Evolutionary conservation across 2,888 invertebrate species (phyloP).

Genomic region (Galerucella calmariensis): DNA sequence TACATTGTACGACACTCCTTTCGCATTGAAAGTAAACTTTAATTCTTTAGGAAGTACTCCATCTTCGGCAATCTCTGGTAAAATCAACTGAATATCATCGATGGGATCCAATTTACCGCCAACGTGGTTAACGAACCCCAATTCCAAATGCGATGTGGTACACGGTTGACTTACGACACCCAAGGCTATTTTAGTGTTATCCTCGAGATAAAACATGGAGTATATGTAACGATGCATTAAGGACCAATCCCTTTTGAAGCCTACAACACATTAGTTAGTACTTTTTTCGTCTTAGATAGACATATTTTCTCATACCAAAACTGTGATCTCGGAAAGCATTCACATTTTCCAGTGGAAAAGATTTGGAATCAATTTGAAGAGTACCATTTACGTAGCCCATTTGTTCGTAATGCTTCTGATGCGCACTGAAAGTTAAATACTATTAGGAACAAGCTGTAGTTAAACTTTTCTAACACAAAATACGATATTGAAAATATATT

Average conservation of each 20-base stretch:
- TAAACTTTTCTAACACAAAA: too few relatives aligned
- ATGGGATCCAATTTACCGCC: conserved; percentile 67
- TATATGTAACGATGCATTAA: conserved; percentile 82
- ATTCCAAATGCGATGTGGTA: conserved; percentile 73
- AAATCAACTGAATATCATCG: conserved; percentile 71
- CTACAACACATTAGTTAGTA: conserved; percentile 59
- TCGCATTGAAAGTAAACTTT: conserved; percentile 73
- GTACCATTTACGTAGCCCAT: conserved; percentile 75
- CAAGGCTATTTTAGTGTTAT: conserved; percentile 75
- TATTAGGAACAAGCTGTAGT: too few relatives aligned
- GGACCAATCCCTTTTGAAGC: conserved; percentile 78
- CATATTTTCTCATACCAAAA: conserved; percentile 68
- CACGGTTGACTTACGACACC: conserved; percentile 83
- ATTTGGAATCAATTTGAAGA: conserved; percentile 68
- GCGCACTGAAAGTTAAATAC: conserved; percentile 67
- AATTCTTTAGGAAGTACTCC: conserved; percentile 71
- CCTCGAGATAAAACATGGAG: conserved; percentile 79
- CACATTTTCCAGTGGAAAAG: conserved; percentile 66
- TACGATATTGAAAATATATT: too few relatives aligned
- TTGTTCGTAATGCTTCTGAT: conserved; percentile 88
- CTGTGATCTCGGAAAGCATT: conserved; percentile 84
- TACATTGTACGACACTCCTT: conserved; percentile 68
- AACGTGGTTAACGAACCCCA: conserved; percentile 71
- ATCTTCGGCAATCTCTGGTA: conserved; percentile 77
- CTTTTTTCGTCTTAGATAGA: background rate